Percentiles rank a stretch among this genome's conserved stretches.
Conservation (phyloP, 2,888 invertebrate genomes). For the Fragum fragum region DNA sequence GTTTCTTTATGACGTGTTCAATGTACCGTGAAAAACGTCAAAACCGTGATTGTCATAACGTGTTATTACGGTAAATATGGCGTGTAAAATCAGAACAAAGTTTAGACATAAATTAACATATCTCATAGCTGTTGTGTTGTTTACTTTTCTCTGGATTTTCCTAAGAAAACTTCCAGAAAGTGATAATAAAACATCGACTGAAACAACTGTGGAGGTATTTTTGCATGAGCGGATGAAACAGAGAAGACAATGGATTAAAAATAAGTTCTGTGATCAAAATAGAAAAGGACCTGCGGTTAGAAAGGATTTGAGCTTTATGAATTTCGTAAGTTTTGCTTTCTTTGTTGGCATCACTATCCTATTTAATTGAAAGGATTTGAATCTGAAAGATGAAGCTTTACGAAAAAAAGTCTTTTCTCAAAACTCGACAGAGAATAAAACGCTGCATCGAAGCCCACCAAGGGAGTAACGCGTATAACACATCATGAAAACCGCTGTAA, state of each 20-base stretch:
- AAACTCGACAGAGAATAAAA: too few species aligned
- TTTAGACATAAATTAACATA: background rate
- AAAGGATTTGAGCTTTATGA: background rate
- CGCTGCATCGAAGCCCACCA: too few species aligned
- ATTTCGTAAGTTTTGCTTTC: constrained; percentile 20
- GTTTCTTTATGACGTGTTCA: background rate
- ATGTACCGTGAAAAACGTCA: background rate
- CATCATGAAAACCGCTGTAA: too few species aligned
- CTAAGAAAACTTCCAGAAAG: background rate
- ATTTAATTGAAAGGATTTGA: too few species aligned
- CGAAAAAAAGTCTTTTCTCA: too few species aligned
- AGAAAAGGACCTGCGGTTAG: background rate
- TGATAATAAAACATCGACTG: background rate
- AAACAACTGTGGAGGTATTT: background rate
- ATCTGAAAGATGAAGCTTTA: too few species aligned
- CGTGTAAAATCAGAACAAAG: constrained; percentile 1
- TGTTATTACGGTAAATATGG: background rate
- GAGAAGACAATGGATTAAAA: background rate
- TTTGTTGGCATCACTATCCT: too few species aligned
- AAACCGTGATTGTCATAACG: background rate
- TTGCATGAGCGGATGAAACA: constrained; percentile 11
- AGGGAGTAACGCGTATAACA: too few species aligned
- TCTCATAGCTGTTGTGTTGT: background rate
- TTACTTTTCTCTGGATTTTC: background rate
- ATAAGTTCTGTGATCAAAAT: background rate